These are phyloP conservation scores for Lontra canadensis DNA, from an alignment of 2,113 vertebrate genomes.

Conservation along the genomic window DNA sequence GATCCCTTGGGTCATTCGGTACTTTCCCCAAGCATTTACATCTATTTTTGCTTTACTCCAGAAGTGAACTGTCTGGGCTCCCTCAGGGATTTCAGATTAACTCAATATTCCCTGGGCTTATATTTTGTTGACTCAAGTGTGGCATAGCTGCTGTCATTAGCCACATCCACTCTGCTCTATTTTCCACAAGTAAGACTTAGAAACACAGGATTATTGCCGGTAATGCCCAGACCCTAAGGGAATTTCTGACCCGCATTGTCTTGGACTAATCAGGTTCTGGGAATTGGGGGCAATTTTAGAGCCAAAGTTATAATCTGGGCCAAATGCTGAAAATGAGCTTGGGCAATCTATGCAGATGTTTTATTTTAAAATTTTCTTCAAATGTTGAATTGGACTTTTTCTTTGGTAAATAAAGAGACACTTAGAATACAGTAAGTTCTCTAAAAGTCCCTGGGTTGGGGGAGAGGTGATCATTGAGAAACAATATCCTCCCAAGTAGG, in stretches of 20 bases:
- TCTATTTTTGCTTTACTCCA: slow-evolving; percentile 46
- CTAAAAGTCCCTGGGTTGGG: neutral
- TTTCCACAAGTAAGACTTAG: slow-evolving; percentile 63
- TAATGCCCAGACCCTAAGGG: slow-evolving; percentile 15
- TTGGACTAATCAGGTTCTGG: slow-evolving; percentile 35
- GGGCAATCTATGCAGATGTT: neutral
- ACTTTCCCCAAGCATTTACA: neutral
- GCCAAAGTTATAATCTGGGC: slow-evolving; percentile 16
- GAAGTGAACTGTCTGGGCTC: neutral
- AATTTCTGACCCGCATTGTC: slow-evolving; percentile 60
- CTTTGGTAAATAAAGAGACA: neutral
- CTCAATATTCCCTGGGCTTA: slow-evolving; percentile 66
- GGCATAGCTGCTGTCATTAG: slow-evolving; percentile 47
- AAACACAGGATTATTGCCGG: slow-evolving; percentile 21
- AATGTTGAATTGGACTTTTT: neutral
- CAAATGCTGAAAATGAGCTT: neutral
- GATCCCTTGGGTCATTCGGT: neutral
- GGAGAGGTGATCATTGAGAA: neutral
- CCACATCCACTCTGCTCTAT: slow-evolving; percentile 64
- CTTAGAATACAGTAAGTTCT: neutral
- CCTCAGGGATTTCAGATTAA: neutral
- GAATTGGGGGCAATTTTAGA: slow-evolving; percentile 34
- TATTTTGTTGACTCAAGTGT: slow-evolving; percentile 73
- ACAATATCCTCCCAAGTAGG: neutral
- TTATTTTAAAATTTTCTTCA: neutral